Base-by-base conservation (phyloP, 2,888 invertebrate genomes). In the Morpho helenor region DNA sequence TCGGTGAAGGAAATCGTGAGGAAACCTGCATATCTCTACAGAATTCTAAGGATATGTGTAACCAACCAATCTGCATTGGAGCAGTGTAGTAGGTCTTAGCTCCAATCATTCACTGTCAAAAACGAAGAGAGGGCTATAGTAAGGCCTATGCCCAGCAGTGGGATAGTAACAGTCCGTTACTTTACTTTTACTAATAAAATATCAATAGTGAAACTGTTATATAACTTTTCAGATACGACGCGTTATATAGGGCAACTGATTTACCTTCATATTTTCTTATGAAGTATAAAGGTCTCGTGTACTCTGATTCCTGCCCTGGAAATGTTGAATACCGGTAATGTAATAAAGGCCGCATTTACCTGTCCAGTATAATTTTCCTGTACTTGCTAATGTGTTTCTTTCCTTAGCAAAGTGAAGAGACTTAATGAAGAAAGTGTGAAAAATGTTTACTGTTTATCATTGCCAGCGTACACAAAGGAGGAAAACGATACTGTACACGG, bases 391-490 rank as follows among this genome's bases (percentile, higher is more conserved):
- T 51, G 31, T 41, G 31, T 42, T 41, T 61, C 31, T 56, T 47
- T 62, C 76, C 75, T 59, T 66, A 87, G 87, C 10, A 73, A 73
- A 64, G 66, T 68, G 22, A 76, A 73, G 60, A 64, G 48, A 45
- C 66, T 68, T 7, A 73, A 72, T n/a, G 72, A 73, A 49, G 73
- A 66, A 4, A 72, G 66, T 8, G 60, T 73, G 8, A 76, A 68
- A 62, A 83, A 85, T 61, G 68, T 85, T n/a, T 84, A 79, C 67
- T 88, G 87, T 66, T 63, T 88, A 6, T 70, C 79, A 8, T 69
- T 87, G 62, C 86, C 87, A 0, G 75, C 77, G 3, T 84, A 84
- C 53, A 53, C 60, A 2, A 75, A 75, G 4, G 83, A 85, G 66
- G 71, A 76, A 39, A 66, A 68, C 3, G 82, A 86, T 52, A 77